Percentiles rank a stretch among this genome's conserved stretches.
Evolutionary conservation across 2,888 invertebrate genomes (phyloP).

Genomic region (Callyntrura sp.): DNA sequence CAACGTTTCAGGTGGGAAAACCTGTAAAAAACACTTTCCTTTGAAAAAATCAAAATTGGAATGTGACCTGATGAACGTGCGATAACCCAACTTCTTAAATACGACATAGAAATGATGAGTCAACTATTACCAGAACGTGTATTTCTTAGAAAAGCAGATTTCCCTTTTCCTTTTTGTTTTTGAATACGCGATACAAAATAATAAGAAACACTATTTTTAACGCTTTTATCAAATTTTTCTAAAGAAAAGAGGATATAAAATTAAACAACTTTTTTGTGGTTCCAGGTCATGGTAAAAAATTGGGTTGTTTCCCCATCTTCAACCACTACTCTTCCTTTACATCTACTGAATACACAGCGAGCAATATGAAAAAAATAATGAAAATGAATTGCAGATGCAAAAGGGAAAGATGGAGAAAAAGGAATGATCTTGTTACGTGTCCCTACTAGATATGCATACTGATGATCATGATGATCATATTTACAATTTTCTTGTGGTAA

Average conservation of each 20-base stretch:
- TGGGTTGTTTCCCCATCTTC: not conserved
- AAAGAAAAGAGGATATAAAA: not conserved
- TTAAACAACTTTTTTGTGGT: constrained; percentile 8
- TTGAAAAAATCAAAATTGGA: constrained; percentile 13
- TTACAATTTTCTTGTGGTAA: constrained; percentile 9
- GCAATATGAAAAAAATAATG: not conserved
- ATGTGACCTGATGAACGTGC: constrained; percentile 39
- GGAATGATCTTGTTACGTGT: not conserved
- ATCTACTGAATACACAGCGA: no score
- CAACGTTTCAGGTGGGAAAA: not conserved
- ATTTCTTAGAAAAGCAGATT: no score
- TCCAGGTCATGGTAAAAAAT: constrained; percentile 52
- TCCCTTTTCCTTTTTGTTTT: no score
- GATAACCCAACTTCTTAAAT: not conserved
- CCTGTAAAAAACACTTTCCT: not conserved
- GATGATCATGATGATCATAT: constrained; percentile 36
- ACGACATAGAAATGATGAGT: no score
- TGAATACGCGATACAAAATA: no score
- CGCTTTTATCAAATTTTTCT: no score
- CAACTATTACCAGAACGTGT: no score
- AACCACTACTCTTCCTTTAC: not conserved
- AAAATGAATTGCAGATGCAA: constrained; percentile 28
- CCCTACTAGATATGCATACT: constrained; percentile 42
- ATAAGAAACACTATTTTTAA: no score
- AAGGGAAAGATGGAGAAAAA: not conserved